phyloP scores from a whole-genome alignment of 2,888 invertebrate genomes.

The Tethea ocularis region DNA sequence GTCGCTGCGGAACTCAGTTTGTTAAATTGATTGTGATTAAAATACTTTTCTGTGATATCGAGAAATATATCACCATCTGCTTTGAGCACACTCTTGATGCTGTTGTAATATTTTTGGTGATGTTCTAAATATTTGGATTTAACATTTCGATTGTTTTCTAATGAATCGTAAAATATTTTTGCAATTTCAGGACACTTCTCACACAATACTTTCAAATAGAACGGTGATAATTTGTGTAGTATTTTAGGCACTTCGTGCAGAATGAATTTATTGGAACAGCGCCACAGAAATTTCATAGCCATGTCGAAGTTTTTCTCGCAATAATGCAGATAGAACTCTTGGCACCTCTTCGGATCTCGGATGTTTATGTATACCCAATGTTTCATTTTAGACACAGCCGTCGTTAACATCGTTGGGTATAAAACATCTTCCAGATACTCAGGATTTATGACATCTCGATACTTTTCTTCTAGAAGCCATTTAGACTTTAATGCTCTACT shows the following conservation, averaged over 20 bases:
- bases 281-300: slow-evolving; percentile 51
- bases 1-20: slow-evolving; percentile 42
- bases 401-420: slow-evolving; percentile 58
- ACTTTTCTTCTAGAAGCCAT: slow-evolving; percentile 51
- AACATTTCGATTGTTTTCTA: slow-evolving; percentile 36
- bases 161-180: slow-evolving; percentile 49
- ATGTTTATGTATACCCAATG: slow-evolving; percentile 5
- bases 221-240: slow-evolving; percentile 46
- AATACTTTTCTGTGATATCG: slow-evolving; percentile 54
- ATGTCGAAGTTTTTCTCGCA: slow-evolving; percentile 36
- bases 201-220: slow-evolving; percentile 51
- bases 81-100: slow-evolving; percentile 50
- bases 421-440: slow-evolving; percentile 52
- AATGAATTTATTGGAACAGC: slow-evolving; percentile 51
- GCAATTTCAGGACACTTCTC: slow-evolving; percentile 50
- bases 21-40: slow-evolving; percentile 23
- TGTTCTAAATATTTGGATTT: slow-evolving; percentile 34
- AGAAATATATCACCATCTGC: slow-evolving; percentile 46
- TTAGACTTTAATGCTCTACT: slow-evolving; percentile 57
- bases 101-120: slow-evolving; percentile 40
- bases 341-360: slow-evolving; percentile 41
- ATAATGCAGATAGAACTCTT: slow-evolving; percentile 58
- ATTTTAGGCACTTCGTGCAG: slow-evolving; percentile 38
- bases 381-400: slow-evolving; percentile 46
- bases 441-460: slow-evolving; percentile 53